phyloP scores from a whole-genome alignment of 1,140 invertebrate genomes.

The Homarus americanus region DNA sequence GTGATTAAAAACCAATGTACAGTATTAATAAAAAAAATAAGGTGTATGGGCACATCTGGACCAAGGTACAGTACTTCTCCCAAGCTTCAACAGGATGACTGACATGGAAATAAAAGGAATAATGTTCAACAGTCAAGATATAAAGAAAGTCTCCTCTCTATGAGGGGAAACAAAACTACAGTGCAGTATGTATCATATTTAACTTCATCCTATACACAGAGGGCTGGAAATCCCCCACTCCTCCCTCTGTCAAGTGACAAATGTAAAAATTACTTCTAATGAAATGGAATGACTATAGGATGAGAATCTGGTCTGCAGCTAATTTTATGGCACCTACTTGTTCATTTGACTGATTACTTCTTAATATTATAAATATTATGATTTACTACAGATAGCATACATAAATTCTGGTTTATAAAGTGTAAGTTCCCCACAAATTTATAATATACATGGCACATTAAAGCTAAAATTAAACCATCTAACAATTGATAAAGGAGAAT shows the following conservation, averaged over 20 bases:
- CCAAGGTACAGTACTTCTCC: too few species aligned
- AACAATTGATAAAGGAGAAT: background rate
- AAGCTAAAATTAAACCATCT: background rate
- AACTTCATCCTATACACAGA: background rate
- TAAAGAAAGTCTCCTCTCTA: too few species aligned
- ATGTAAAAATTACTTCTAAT: background rate
- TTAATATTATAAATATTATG: background rate
- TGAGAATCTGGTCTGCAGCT: background rate
- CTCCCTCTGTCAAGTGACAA: background rate
- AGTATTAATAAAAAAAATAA: too few species aligned
- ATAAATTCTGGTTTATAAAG: background rate
- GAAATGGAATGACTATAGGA: background rate
- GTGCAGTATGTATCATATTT: too few species aligned
- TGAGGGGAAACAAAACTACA: too few species aligned
- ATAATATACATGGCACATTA: background rate
- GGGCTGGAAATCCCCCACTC: background rate
- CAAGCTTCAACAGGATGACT: too few species aligned
- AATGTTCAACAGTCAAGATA: too few species aligned
- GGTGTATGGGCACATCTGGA: too few species aligned
- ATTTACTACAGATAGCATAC: background rate
- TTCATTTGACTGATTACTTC: background rate
- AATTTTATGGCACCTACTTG: background rate
- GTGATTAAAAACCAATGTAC: too few species aligned
- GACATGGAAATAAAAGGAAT: too few species aligned
- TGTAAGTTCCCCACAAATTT: background rate